These are phyloP conservation scores for Chloroceryle amazona DNA, from an alignment of 2,797 vertebrate species.

Conservation along the genomic window DNA sequence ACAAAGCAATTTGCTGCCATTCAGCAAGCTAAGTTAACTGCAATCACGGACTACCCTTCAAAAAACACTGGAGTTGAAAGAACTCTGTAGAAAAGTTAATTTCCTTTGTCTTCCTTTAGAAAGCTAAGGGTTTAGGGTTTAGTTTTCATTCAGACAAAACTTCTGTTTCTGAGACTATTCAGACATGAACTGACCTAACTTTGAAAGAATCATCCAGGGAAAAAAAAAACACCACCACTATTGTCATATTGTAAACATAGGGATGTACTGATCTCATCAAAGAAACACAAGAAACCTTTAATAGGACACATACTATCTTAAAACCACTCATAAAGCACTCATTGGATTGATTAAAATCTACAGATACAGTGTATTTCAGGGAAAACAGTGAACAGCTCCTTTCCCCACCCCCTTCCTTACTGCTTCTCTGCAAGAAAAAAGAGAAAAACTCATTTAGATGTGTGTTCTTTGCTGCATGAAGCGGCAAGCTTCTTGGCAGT, in stretches of 20 bases:
- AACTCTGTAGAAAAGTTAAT: background rate
- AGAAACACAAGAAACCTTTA: background rate
- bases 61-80: background rate
- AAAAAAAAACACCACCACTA: background rate
- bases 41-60: background rate
- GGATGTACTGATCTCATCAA: background rate
- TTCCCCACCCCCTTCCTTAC: background rate
- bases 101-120: background rate
- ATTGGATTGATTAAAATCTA: background rate
- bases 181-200: background rate
- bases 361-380: background rate
- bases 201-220: background rate
- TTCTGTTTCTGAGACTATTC: background rate
- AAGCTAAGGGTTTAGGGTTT: background rate
- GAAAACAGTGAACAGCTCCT: background rate
- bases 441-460: conserved; percentile 16
- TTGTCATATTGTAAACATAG: background rate
- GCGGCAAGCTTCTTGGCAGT: conserved; percentile 41
- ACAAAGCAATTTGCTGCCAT: background rate
- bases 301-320: background rate
- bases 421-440: background rate
- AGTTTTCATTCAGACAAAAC: background rate
- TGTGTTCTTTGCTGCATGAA: conserved; percentile 20
- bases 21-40: background rate
- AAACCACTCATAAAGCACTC: background rate